Conservation (phyloP, 2,797 vertebrate genomes). For the Silurus aristotelis region DNA sequence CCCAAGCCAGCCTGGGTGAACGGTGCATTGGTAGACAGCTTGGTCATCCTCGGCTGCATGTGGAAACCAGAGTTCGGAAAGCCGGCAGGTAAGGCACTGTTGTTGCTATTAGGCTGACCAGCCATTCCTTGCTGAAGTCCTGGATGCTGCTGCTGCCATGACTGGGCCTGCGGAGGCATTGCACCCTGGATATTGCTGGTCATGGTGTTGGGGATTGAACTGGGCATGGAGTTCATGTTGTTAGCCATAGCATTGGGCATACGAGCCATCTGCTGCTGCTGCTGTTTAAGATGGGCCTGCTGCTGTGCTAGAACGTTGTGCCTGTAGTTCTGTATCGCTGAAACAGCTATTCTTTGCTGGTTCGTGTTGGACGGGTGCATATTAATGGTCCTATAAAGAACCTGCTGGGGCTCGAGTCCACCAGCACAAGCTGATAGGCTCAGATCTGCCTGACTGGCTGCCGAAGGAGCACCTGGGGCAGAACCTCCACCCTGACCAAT, state of each 20-base stretch:
- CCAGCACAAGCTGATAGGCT: constrained; percentile 77
- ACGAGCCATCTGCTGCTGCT: constrained; percentile 71
- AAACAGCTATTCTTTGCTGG: constrained; percentile 76
- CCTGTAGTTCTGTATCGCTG: constrained; percentile 77
- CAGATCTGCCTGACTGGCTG: constrained; percentile 81
- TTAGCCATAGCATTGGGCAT: constrained; percentile 72
- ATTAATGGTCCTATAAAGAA: constrained; percentile 81
- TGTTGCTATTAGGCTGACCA: constrained; percentile 74
- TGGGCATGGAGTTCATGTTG: constrained; percentile 60
- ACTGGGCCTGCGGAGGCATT: constrained; percentile 75
- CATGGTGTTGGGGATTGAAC: constrained; percentile 73
- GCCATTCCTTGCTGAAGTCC: constrained; percentile 77
- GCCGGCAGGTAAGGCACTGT: constrained; percentile 64
- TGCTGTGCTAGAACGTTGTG: constrained; percentile 85
- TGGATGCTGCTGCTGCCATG: constrained; percentile 84
- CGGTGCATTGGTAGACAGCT: constrained; percentile 75
- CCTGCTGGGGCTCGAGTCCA: constrained; percentile 81
- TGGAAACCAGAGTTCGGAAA: constrained; percentile 84
- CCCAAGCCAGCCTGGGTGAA: constrained; percentile 79
- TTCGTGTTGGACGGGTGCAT: constrained; percentile 76
- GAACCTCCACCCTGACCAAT: constrained; percentile 81
- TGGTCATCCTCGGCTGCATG: constrained; percentile 85
- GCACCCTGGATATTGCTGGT: constrained; percentile 44
- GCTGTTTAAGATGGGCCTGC: constrained; percentile 64
- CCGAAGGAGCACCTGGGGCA: constrained; percentile 66